phyloP scores from a whole-genome alignment of 2,888 invertebrate species.

The Atrina japonica region DNA sequence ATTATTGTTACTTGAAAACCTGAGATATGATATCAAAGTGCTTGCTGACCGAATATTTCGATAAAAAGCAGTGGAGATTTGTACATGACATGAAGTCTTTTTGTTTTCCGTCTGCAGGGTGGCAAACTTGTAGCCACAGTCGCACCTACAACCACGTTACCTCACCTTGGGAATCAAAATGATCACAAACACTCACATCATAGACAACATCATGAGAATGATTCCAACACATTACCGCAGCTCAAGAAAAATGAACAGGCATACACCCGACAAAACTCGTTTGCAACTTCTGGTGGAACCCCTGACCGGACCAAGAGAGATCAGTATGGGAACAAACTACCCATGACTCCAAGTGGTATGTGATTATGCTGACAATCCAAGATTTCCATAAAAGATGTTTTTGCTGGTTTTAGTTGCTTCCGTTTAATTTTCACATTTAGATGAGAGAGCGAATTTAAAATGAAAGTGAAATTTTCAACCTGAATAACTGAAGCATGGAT shows the following conservation, averaged over 20 bases:
- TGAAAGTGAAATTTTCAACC: no score
- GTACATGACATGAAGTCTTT: neutral
- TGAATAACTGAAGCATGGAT: no score
- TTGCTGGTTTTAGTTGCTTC: no score
- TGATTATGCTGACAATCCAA: neutral
- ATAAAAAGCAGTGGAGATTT: no score
- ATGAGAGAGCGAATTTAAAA: no score
- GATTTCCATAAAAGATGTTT: no score
- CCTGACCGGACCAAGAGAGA: conserved; percentile 73
- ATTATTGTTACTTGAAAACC: neutral
- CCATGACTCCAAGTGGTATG: conserved; percentile 84
- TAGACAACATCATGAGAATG: conserved; percentile 61
- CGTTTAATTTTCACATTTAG: no score
- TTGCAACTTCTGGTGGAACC: conserved; percentile 56
- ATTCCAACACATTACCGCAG: conserved; percentile 63
- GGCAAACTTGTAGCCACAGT: conserved; percentile 71
- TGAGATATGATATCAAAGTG: neutral
- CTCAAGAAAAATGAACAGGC: conserved; percentile 53
- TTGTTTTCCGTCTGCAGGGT: conserved; percentile 55
- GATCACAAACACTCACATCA: conserved; percentile 60
- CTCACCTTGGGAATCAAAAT: conserved; percentile 65
- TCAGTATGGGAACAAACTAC: conserved; percentile 81
- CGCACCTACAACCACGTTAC: conserved; percentile 70
- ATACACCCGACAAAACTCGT: conserved; percentile 56
- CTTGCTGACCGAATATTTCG: no score